phyloP scores from a whole-genome alignment of 2,797 vertebrate species.

The Cebuella pygmaea region DNA sequence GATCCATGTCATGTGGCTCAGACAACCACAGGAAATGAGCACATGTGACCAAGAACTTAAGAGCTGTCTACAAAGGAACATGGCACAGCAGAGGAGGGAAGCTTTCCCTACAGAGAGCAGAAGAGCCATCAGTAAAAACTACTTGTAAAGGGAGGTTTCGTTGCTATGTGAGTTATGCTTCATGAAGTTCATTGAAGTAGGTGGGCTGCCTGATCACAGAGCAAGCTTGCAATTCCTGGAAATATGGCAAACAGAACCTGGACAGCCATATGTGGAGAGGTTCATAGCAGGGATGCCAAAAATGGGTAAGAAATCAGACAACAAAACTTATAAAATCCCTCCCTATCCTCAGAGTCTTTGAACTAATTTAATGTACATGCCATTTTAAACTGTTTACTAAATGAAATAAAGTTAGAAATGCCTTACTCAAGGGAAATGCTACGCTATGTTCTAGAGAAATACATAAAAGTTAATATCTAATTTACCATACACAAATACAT shows the following conservation, averaged over 20 bases:
- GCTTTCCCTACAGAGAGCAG: neutral
- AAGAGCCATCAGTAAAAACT: neutral
- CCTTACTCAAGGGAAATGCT: neutral
- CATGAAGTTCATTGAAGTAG: neutral
- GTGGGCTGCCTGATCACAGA: neutral
- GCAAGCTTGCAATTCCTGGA: neutral
- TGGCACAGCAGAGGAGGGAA: neutral
- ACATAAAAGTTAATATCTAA: neutral
- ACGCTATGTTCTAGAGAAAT: neutral
- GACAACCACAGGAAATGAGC: neutral
- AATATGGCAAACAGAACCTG: neutral
- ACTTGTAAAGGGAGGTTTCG: neutral
- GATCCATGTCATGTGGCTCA: neutral
- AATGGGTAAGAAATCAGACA: neutral
- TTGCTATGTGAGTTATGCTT: rapidly evolving
- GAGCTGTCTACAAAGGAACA: neutral
- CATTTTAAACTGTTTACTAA: neutral
- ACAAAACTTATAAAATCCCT: neutral
- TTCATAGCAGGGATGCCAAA: neutral
- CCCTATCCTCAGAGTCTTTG: neutral
- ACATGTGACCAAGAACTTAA: neutral
- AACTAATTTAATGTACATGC: neutral
- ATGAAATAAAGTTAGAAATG: neutral
- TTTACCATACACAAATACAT: neutral
- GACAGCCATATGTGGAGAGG: neutral